These are phyloP conservation scores for Henricia sp. DNA, from an alignment of 53 echinoderm and acorn worm species.

Conservation along the genomic window DNA sequence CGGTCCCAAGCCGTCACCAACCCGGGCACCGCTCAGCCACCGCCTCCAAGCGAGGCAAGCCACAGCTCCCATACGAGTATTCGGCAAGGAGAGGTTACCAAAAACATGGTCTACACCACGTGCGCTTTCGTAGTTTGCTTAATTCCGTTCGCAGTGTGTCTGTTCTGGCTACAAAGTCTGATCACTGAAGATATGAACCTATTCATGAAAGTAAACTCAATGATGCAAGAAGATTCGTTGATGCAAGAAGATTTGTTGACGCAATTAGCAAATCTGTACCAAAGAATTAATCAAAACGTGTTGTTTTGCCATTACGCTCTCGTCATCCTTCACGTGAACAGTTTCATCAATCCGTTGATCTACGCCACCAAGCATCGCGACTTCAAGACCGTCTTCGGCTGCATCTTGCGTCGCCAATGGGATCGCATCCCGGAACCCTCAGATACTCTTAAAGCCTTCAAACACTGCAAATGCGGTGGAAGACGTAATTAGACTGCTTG, in stretches of 20 bases:
- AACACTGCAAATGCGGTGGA: too few species aligned
- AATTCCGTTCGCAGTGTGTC: constrained; percentile 65
- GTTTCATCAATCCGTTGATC: constrained; percentile 70
- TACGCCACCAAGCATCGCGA: constrained; percentile 74
- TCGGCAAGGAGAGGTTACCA: constrained; percentile 58
- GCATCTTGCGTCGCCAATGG: constrained; percentile 56
- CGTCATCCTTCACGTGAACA: constrained; percentile 57
- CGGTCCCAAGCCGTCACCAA: constrained; percentile 37
- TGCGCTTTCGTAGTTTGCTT: constrained; percentile 66
- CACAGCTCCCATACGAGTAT: background rate
- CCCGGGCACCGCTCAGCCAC: constrained; percentile 29
- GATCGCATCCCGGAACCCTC: constrained; percentile 57
- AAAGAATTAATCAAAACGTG: constrained; percentile 51
- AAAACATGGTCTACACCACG: constrained; percentile 69
- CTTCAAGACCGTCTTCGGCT: constrained; percentile 61
- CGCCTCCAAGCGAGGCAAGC: background rate
- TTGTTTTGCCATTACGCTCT: constrained; percentile 60
- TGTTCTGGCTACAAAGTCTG: too few species aligned
- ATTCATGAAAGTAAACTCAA: too few species aligned
- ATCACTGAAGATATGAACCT: too few species aligned
- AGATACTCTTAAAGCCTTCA: constrained; percentile 27
- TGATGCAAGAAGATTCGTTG: too few species aligned
- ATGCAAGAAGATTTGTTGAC: too few species aligned
- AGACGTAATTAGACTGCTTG: too few species aligned
- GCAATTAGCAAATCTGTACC: too few species aligned